Base-by-base conservation (phyloP, 1,140 invertebrate species). In the Heliconius hermathena region DNA sequence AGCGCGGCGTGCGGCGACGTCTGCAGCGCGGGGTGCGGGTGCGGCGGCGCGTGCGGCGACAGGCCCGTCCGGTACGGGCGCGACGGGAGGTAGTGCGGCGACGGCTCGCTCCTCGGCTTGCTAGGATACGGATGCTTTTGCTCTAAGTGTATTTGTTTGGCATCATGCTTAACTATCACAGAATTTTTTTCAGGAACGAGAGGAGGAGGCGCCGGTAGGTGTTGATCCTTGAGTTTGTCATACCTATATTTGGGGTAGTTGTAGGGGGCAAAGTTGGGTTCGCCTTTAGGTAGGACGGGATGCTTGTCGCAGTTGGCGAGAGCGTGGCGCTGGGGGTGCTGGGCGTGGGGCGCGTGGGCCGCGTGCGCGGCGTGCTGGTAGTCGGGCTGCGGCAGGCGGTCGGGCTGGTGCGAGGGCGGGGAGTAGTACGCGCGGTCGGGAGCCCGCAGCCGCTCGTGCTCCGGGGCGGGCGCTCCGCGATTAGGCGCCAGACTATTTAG, bases 161-260 rank as follows among this genome's bases (percentile, higher is more conserved):
- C 96, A 81, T 97, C 97, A 89, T 97, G 97, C 91, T 97, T 97
- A 29, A 97, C 97, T 90, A 97, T 97, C 83, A 97, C 97, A 87
- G 97, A 97, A 88, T 96, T 97, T 85, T 97, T 97, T 92, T 97
- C 97, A 83, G 95, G 95, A 73, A 97, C 91, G 3, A 97, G 85
- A 9, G 95, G 95, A 73, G 96, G 95, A 20, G 96, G 96, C 80
- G 95, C 96, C 41, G 96, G 95, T 41, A 96, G 88, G 26, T 95
- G 91, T 79, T 90, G 93, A 79, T 96, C 96, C 85, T 95, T 94
- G 38, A 96, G 95, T 82, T 93, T 94, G 73, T 93, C 91, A 76
- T 93, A 93, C 38, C 88, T 89, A 77, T 89, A 95, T 78, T 89
- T 87, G 87, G 83, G 95, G 87, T 90, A 95, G 82, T 96, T 97